phyloP scores from a whole-genome alignment of 2,888 invertebrate species.

The Oxystoma pomonae region DNA sequence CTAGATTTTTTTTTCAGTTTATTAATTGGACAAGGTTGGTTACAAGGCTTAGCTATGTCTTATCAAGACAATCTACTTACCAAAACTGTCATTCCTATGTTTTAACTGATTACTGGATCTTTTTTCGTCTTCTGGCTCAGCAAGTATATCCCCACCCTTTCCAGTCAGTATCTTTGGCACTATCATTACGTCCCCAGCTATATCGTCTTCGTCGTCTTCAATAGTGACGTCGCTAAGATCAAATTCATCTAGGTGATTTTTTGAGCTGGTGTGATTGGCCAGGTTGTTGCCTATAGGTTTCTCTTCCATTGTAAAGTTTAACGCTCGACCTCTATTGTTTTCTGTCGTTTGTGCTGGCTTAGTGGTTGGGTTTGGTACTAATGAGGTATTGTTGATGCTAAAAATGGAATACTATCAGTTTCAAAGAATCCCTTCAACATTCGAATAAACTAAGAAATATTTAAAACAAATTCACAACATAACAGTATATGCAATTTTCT shows the following conservation, averaged over 20 bases:
- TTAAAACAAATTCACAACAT: no score
- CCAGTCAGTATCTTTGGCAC: background rate
- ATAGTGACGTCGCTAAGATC: slow-evolving; percentile 79
- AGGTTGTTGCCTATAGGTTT: slow-evolving; percentile 36
- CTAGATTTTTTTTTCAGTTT: no score
- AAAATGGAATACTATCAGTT: no score
- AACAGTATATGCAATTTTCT: no score
- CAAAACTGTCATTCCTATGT: background rate
- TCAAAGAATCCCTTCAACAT: no score
- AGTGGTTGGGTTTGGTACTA: no score
- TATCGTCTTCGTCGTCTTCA: slow-evolving; percentile 37
- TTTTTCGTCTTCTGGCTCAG: background rate
- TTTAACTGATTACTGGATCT: background rate
- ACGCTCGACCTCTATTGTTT: slow-evolving; percentile 41
- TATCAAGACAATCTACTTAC: no score
- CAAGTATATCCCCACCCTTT: background rate
- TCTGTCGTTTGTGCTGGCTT: slow-evolving; percentile 11
- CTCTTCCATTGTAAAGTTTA: slow-evolving; percentile 41
- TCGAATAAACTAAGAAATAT: no score
- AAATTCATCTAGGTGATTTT: slow-evolving; percentile 22
- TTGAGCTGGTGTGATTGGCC: slow-evolving; percentile 24
- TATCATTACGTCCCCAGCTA: background rate
- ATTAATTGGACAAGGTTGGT: no score
- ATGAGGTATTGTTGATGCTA: slow-evolving; percentile 12
- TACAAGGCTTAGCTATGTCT: no score